Evolutionary conservation across 2,113 vertebrate genomes (phyloP).

Genomic region (Hippolais icterina): DNA sequence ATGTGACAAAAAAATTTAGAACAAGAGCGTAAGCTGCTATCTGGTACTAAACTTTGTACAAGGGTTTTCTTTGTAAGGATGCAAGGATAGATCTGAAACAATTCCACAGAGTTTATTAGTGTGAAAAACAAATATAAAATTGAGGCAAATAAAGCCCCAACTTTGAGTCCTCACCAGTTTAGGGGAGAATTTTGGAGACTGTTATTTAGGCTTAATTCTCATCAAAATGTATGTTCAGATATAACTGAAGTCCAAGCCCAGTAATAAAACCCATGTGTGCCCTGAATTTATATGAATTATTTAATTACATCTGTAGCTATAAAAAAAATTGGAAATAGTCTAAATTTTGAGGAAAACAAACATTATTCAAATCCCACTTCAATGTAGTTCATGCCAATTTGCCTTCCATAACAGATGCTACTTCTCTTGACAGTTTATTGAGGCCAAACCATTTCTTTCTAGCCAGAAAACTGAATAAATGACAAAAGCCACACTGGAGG

Average conservation of each 20-base stretch:
- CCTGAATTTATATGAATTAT: slow-evolving; percentile 6
- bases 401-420: slow-evolving; percentile 51
- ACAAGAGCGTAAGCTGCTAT: not conserved
- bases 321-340: slow-evolving; percentile 2
- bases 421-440: slow-evolving; percentile 37
- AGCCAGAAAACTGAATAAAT: slow-evolving; percentile 11
- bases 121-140: not conserved
- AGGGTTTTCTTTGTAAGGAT: not conserved
- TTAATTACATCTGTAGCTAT: slow-evolving; percentile 16
- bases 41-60: not conserved
- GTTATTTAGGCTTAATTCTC: not conserved
- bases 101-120: not conserved
- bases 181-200: not conserved
- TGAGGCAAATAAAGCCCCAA: not conserved
- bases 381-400: slow-evolving; percentile 22
- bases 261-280: not conserved
- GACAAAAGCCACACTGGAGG: not conserved
- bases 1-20: not conserved
- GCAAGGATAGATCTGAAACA: not conserved
- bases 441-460: slow-evolving; percentile 31
- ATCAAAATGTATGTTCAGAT: not conserved
- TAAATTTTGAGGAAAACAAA: slow-evolving; percentile 39
- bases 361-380: slow-evolving; percentile 15
- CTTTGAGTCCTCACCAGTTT: not conserved
- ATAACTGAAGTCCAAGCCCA: not conserved